These are phyloP conservation scores for Centrocercus urophasianus DNA, from an alignment of 2,113 vertebrate genomes.

Conservation along the genomic window DNA sequence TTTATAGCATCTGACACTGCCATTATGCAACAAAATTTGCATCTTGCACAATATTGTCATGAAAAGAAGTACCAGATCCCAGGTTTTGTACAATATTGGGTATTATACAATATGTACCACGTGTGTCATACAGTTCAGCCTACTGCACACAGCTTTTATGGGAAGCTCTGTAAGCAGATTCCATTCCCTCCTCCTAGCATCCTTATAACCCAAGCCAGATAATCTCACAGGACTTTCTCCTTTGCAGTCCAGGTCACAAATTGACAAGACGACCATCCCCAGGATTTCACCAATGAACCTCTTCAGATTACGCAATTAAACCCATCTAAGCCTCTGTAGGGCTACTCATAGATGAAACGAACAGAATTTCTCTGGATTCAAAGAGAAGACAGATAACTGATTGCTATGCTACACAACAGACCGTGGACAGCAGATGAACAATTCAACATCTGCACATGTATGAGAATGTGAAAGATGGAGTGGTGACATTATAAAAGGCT, in stretches of 20 bases:
- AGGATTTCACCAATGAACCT: neutral
- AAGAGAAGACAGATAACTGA: neutral
- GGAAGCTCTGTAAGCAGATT: neutral
- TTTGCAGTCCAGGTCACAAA: neutral
- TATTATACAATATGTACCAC: neutral
- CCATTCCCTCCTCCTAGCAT: neutral
- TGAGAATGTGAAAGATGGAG: neutral
- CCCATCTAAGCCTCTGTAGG: neutral
- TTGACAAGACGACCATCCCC: neutral
- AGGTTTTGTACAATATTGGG: neutral
- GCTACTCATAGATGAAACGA: fast-evolving
- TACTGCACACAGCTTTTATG: neutral
- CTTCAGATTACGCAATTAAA: constrained; percentile 47
- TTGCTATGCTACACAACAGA: neutral
- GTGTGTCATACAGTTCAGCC: neutral
- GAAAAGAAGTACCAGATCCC: neutral
- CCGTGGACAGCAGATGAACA: neutral
- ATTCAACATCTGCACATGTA: fast-evolving
- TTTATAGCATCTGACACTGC: neutral
- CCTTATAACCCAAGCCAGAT: neutral
- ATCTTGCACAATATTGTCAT: neutral
- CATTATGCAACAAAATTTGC: neutral
- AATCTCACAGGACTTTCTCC: neutral
- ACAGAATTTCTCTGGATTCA: neutral
- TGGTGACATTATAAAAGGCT: neutral